phyloP scores from a whole-genome alignment of 2,797 vertebrate species.

The Centropyge bicolor region DNA sequence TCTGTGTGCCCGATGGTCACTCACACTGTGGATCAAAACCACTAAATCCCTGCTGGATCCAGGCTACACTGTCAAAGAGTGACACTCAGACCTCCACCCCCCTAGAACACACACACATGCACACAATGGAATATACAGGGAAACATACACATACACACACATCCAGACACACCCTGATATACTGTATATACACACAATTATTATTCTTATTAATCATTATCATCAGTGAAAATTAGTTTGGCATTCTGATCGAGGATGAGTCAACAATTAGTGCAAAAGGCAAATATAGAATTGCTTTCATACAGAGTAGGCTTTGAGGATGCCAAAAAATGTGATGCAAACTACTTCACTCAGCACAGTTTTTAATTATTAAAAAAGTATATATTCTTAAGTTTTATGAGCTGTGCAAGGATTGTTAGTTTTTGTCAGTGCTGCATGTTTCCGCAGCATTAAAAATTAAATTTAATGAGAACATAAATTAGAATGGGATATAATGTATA shows the following conservation, averaged over 20 bases:
- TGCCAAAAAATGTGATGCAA: constrained; percentile 5
- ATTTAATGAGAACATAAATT: constrained; percentile 9
- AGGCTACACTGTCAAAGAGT: constrained; percentile 47
- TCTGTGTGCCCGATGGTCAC: constrained; percentile 56
- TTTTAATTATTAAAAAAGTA: no score
- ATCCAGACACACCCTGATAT: not conserved
- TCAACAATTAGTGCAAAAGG: not conserved
- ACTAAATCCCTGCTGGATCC: constrained; percentile 60
- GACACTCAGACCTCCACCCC: not conserved
- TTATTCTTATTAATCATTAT: not conserved
- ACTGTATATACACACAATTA: not conserved
- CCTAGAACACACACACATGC: constrained; percentile 3
- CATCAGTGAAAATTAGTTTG: not conserved
- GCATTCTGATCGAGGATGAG: not conserved
- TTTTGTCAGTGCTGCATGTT: not conserved
- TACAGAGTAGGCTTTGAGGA: not conserved
- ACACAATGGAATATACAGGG: not conserved
- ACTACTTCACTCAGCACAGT: not conserved
- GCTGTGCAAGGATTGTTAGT: not conserved
- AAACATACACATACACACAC: constrained; percentile 2
- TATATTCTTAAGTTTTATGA: not conserved
- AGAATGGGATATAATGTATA: not conserved
- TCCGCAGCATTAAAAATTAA: not conserved
- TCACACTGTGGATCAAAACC: constrained; percentile 64
- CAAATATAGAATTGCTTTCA: constrained; percentile 5